phyloP scores from a whole-genome alignment of 2,113 vertebrate genomes.

The Scomber colias region DNA sequence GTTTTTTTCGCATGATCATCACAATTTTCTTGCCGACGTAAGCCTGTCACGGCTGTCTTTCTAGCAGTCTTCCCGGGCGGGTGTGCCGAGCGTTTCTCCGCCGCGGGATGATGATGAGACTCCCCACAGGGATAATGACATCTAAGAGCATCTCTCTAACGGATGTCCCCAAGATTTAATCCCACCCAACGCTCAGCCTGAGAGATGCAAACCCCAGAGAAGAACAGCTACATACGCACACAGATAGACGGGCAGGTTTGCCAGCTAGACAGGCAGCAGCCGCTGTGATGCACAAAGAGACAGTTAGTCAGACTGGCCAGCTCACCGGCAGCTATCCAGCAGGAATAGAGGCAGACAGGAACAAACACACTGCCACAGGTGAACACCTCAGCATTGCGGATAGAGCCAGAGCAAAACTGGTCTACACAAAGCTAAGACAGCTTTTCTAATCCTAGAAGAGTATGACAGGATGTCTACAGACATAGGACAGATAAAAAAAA shows the following conservation, averaged over 20 bases:
- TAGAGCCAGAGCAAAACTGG: constrained; percentile 32
- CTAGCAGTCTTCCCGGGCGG: constrained; percentile 20
- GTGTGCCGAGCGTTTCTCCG: constrained; percentile 31
- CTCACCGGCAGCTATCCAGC: constrained; percentile 52
- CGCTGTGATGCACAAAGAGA: constrained; percentile 35
- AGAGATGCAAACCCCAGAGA: constrained; percentile 21
- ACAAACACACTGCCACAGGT: constrained; percentile 60
- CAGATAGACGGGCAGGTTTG: constrained; percentile 30
- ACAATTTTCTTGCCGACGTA: constrained; percentile 64
- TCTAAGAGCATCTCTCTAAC: constrained; percentile 67
- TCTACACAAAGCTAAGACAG: constrained; percentile 23
- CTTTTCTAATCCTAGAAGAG: constrained; percentile 34
- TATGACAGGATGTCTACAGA: constrained; percentile 10
- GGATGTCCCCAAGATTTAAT: constrained; percentile 75
- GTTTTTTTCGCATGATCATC: constrained; percentile 63
- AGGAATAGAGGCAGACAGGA: constrained; percentile 50
- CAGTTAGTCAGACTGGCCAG: constrained; percentile 47
- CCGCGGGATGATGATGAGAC: constrained; percentile 67
- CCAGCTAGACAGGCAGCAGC: constrained; percentile 47
- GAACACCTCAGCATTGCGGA: constrained; percentile 42
- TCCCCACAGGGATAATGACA: constrained; percentile 72
- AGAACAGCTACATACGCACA: constrained; percentile 24
- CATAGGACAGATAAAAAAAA: constrained; percentile 18
- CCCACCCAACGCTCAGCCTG: constrained; percentile 51
- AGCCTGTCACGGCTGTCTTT: constrained; percentile 65